Evolutionary conservation across 2,113 vertebrate genomes (phyloP).

Genomic region (Osmerus mordax): DNA sequence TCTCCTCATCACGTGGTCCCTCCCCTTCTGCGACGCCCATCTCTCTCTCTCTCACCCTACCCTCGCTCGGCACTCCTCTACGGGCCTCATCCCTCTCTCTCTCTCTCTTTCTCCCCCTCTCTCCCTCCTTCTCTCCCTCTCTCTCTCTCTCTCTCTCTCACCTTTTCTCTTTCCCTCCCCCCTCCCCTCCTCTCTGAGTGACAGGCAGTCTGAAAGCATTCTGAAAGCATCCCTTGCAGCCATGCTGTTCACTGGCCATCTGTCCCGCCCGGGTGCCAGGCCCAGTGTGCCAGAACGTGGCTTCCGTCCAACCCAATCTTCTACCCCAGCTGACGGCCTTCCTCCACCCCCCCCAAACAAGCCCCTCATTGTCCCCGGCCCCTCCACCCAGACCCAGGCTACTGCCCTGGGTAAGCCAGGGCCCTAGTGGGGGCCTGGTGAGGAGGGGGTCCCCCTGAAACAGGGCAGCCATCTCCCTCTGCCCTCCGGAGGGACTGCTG

Average conservation of each 20-base stretch:
- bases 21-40: not conserved
- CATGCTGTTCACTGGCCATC: conserved; percentile 66
- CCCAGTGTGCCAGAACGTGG: conserved; percentile 51
- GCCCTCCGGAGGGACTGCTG: conserved; percentile 4
- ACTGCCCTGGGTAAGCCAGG: conserved; percentile 44
- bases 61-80: too few relatives aligned
- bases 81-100: too few relatives aligned
- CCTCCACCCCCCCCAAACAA: conserved; percentile 53
- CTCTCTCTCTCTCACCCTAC: too few relatives aligned
- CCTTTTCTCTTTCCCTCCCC: not conserved
- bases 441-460: conserved; percentile 37
- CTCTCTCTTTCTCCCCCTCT: not conserved
- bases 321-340: conserved; percentile 57
- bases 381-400: conserved; percentile 28
- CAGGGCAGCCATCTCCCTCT: conserved; percentile 9
- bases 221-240: conserved; percentile 50
- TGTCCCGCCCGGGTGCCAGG: conserved; percentile 65
- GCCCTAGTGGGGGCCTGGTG: conserved; percentile 40
- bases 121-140: not conserved
- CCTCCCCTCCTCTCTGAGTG: conserved; percentile 16
- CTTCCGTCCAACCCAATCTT: conserved; percentile 50
- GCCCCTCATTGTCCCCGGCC: conserved; percentile 58
- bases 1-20: too few relatives aligned
- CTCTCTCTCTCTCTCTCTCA: not conserved
- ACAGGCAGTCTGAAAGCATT: conserved; percentile 42